These are phyloP conservation scores for Lagria hirta DNA, from an alignment of 2,888 invertebrate genomes.

Conservation along the genomic window DNA sequence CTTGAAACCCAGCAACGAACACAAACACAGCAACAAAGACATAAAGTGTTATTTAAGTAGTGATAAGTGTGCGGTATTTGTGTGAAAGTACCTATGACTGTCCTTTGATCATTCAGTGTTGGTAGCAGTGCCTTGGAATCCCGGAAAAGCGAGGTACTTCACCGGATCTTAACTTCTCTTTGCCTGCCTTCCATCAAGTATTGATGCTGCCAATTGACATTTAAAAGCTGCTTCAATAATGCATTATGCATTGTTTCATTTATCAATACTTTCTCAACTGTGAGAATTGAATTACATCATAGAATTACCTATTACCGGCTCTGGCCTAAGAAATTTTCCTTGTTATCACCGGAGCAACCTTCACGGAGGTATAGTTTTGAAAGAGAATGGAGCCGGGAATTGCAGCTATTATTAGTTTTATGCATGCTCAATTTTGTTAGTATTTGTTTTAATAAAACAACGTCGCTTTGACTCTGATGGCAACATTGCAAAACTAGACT, in stretches of 20 bases:
- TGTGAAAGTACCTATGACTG: conserved; percentile 16
- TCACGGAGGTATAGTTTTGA: conserved; percentile 22
- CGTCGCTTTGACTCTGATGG: background rate
- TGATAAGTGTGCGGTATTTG: conserved; percentile 14
- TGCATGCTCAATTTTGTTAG: no score
- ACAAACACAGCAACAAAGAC: conserved; percentile 17
- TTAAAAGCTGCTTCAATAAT: conserved; percentile 10
- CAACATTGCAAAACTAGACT: conserved; percentile 12
- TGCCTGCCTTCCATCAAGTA: conserved; percentile 1
- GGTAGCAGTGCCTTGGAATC: background rate
- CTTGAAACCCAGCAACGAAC: conserved; percentile 16
- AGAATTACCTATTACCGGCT: no score
- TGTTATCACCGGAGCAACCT: conserved; percentile 16
- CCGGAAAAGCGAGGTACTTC: no score
- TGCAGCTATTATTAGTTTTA: conserved; percentile 8
- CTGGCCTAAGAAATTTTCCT: conserved; percentile 3
- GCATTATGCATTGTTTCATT: conserved; percentile 14
- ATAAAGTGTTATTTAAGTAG: conserved; percentile 13
- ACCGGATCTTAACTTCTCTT: background rate
- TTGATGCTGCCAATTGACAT: conserved; percentile 13
- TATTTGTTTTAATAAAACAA: background rate
- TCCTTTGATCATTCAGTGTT: no score
- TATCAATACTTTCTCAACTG: conserved; percentile 20
- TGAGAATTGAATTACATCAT: conserved; percentile 13
- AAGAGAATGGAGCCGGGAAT: conserved; percentile 22